Percentiles rank a stretch among this genome's conserved stretches.
phyloP scores from a whole-genome alignment of 2,797 vertebrate species.

The Bryconaethiops microstoma region DNA sequence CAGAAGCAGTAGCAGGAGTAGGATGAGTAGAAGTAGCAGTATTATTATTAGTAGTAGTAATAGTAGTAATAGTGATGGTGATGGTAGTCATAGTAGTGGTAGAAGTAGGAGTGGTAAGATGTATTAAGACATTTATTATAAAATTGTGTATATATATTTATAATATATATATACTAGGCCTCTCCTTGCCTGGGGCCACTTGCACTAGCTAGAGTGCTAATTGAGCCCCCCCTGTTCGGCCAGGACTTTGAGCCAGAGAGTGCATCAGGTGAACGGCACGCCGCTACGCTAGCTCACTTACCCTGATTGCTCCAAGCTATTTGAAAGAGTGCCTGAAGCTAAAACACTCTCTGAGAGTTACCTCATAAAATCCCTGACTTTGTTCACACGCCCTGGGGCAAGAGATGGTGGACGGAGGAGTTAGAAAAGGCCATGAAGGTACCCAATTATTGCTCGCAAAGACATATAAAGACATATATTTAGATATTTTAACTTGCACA shows the following conservation, averaged over 20 bases:
- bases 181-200: slow-evolving; percentile 57
- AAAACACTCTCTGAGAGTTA: slow-evolving; percentile 61
- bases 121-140: too few relatives aligned
- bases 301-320: slow-evolving; percentile 59
- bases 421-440: slow-evolving; percentile 32
- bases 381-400: slow-evolving; percentile 41
- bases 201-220: slow-evolving; percentile 54
- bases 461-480: background rate
- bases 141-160: too few relatives aligned
- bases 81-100: too few relatives aligned
- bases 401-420: background rate
- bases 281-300: slow-evolving; percentile 53
- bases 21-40: too few relatives aligned
- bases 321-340: slow-evolving; percentile 60
- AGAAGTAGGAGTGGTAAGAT: too few relatives aligned
- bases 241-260: slow-evolving; percentile 58
- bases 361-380: slow-evolving; percentile 46
- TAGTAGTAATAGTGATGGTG: too few relatives aligned
- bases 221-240: slow-evolving; percentile 50
- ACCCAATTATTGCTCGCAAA: slow-evolving; percentile 17
- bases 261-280: slow-evolving; percentile 60
- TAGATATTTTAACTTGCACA: too few relatives aligned
- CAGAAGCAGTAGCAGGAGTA: too few relatives aligned
- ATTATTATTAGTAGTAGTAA: too few relatives aligned
- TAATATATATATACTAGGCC: too few relatives aligned